Evolutionary conservation across 1,140 invertebrate genomes (phyloP).

Genomic region (Dendrolimus kikuchii): DNA sequence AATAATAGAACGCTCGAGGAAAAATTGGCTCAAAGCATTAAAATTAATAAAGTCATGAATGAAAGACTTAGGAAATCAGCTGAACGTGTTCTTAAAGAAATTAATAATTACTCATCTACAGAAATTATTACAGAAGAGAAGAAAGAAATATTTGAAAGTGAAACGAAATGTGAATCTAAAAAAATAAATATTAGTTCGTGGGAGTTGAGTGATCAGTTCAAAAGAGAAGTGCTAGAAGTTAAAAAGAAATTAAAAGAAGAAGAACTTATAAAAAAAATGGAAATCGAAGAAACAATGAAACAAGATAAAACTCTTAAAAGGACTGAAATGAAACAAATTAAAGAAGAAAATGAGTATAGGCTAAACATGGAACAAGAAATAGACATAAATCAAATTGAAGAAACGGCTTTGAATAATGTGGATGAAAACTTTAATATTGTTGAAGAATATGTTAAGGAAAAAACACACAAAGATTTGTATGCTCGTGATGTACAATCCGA

Average conservation of each 20-base stretch:
- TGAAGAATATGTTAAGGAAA: conserved; percentile 34
- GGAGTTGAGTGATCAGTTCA: background rate
- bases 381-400: conserved; percentile 41
- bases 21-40: conserved; percentile 8
- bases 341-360: conserved; percentile 26
- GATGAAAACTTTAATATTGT: conserved; percentile 36
- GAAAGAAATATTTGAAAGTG: conserved; percentile 4
- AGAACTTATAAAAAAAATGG: conserved; percentile 1
- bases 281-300: conserved; percentile 9
- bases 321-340: conserved; percentile 16
- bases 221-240: conserved; percentile 1
- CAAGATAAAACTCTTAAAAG: conserved; percentile 2
- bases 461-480: conserved; percentile 22
- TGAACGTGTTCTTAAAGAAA: background rate
- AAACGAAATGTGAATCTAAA: conserved; percentile 7
- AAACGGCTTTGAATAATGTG: conserved; percentile 32
- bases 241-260: background rate
- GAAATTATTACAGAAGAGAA: background rate
- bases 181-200: conserved; percentile 7
- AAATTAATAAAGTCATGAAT: background rate
- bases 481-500: too few relatives aligned
- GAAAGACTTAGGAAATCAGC: conserved; percentile 3
- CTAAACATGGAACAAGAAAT: conserved; percentile 31
- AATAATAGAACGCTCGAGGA: conserved; percentile 20
- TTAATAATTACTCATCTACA: background rate